Evolutionary conservation across 2,888 invertebrate genomes (phyloP), one percentile per base, ranked within the genome.

Genomic region (Philereme vetulata): DNA sequence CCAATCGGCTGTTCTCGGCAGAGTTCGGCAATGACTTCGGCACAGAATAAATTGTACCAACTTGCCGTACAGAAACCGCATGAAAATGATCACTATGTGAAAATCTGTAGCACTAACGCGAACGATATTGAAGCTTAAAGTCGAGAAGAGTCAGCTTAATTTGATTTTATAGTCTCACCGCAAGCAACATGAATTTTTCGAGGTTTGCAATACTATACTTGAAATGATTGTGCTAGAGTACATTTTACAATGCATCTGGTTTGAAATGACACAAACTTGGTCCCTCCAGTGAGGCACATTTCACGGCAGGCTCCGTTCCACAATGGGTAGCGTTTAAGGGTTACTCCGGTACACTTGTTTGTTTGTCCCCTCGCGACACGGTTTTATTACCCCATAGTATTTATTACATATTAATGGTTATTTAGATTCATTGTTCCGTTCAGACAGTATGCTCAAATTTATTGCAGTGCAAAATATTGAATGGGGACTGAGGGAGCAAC

Each of bases 391-490:
- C 88, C 92, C 85, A 85, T 87, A 88, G 89, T 90, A 92, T 92
- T 92, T 92, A 92, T 92, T 91, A 90, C 91, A 90, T 92, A 92
- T 92, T 92, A 92, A 92, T 92, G 90, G 92, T 92, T 92, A 92
- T 92, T 92, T 90, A 85, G 90, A 88, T 88, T 90, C 90, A 91
- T 92, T 92, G 91, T 92, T 85, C 85, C 78, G 84, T 80, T 81
- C 80, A 79, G 81, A 85, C 92, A 90, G 92, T 91, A 90, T 90
- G 91, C 86, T 90, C 82, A 85, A 90, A 90, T 91, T 91, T 90
- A 91, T 88, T 80, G 86, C 81, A 75, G 80, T 78, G 86, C 84
- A 75, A 86, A 88, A 84, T 86, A 85, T 90, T 88, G 84, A 84
- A 90, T 84, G 67, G 80, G 67, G 73, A 72, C 81, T 78, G 80